Evolutionary conservation across 2,113 vertebrate genomes (phyloP).

Genomic region (Trematocara marginatum): DNA sequence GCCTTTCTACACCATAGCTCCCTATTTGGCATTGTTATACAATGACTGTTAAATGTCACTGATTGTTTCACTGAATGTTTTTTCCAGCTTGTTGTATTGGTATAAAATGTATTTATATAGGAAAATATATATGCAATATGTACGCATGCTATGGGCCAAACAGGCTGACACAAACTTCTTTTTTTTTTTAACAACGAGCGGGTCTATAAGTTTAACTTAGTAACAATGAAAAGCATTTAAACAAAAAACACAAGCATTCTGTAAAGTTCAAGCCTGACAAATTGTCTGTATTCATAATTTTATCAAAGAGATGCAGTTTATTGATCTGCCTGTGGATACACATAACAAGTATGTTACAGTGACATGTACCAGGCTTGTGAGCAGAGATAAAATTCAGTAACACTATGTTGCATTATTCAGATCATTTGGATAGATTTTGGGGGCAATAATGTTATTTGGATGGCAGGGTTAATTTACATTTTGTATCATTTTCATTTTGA

Average conservation of each 20-base stretch:
- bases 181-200: constrained; percentile 23
- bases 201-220: constrained; percentile 1
- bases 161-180: neutral
- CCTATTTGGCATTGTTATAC: constrained; percentile 7
- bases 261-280: constrained; percentile 23
- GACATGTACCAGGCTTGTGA: constrained; percentile 6
- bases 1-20: neutral
- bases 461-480: neutral
- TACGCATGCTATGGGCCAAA: constrained; percentile 68
- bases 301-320: neutral
- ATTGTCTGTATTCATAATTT: constrained; percentile 29
- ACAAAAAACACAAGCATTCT: constrained; percentile 12
- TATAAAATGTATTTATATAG: constrained; percentile 64
- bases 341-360: constrained; percentile 5
- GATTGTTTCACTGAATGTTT: constrained; percentile 23
- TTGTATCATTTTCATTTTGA: neutral
- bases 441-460: neutral
- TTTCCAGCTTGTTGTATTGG: constrained; percentile 32
- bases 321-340: neutral
- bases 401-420: neutral
- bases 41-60: constrained; percentile 14
- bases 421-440: neutral
- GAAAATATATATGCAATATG: constrained; percentile 66
- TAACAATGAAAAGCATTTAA: constrained; percentile 43
- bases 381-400: neutral